Base-by-base conservation (phyloP, 1,140 invertebrate species). In the Goniozus legneri region DNA sequence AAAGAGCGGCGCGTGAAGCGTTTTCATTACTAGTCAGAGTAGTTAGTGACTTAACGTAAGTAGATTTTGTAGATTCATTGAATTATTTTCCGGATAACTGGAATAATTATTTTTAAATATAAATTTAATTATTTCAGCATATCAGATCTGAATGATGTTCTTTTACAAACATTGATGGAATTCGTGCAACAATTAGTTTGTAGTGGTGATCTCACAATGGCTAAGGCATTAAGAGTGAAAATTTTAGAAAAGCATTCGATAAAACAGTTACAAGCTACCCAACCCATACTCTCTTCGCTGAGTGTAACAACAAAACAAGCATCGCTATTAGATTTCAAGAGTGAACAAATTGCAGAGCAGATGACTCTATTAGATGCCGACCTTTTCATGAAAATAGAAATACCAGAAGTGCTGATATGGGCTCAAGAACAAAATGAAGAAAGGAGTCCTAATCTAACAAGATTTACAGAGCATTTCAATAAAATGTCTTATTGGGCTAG, bases 391-490 rank as follows among this genome's bases (percentile, higher is more conserved):
- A 92, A 93, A 68, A 96, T 99, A 60, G 95, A 98, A 73, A 93
- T 95, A 60, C 92, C 95, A 1, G 97, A 99, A 78, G 89, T 98
- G 41, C 76, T 99, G 47, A 85, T 96, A 50, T 99, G 95, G 95
- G 92, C 95, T 10, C 86, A 92, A 60, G 93, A 98, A 70, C 97
- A 99, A 72, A 93, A 91, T 58, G 96, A 98, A 76, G 94, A 98
- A 69, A 82, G 89, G 50, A 95, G 93, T 71, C 95, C 95, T 3
- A 98, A 99, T 77, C 79, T 99, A 24, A 97, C 92, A 12, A 81
- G 88, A 52, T 99, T 99, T 68, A 99, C 97, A 0, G 94, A 98
- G 72, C 96, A 99, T 78, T 99, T 99, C 70, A 99, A 99, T 72
- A 98, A 98, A 76, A 97, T 99, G 90, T 98, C 95, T 18, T 99